Base-by-base conservation (phyloP, 2,888 invertebrate genomes). In the Anodontia alba region DNA sequence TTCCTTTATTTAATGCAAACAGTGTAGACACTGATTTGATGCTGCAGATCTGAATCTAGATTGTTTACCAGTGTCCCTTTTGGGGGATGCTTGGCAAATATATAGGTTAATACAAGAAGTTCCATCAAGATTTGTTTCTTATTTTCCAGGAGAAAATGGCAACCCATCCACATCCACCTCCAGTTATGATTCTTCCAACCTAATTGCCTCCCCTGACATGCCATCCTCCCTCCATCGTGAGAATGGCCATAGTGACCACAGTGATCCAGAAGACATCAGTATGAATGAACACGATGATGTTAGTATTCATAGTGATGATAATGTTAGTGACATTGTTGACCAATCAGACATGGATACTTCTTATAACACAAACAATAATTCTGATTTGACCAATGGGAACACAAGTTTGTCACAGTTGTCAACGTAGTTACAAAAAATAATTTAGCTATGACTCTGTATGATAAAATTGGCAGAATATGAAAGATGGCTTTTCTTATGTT, bases 261-360 rank as follows among this genome's bases (percentile, higher is more conserved):
- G 81, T 75, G 83, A 86, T 26, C 43, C 33, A n/a, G 83, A 83
- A 43, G 86, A 86, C 66, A 68, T 81, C 51, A 81, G 78, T 36
- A 78, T 81, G 78, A 31, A 76, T 54, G 83, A 85, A 68, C 80
- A 79, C 23, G 81, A 72, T 49, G 82, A 80, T 49, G 67, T 70
- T 49, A 77, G 77, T 75, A 78, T 80, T 80, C 80, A 85, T 80
- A 88, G 88, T 86, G 90, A 90, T 67, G 88, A 83, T 71, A 85
- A 90, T 78, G 57, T 87, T 67, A 90, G 90, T 87, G 88, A 89
- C 67, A 81, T 76, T 33, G 82, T 87, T 33, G 86, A 88, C 46
- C 83, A 85, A 29, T 80, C 84, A 29, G 88, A 89, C 69, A 82
- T 89, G 79, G 88, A 90, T 49, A 75, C 78, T 12, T 82, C 87